Evolutionary conservation across 92 coral and sea anemone species (phyloP).

Genomic region (Porites divaricata): DNA sequence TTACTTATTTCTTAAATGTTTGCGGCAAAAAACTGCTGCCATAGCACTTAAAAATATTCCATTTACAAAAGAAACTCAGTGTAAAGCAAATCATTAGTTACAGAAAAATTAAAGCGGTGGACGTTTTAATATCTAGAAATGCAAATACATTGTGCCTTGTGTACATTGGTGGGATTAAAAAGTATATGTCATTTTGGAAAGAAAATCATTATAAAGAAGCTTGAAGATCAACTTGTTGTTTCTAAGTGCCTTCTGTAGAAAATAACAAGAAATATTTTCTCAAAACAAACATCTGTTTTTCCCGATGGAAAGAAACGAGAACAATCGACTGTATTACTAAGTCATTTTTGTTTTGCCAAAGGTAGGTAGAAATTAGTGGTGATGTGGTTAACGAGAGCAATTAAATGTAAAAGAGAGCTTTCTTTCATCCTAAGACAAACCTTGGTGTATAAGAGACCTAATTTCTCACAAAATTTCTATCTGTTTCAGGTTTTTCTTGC

Average conservation of each 20-base stretch:
- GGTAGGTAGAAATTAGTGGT: not conserved
- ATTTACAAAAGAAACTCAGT: not conserved
- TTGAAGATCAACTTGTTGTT: slow-evolving; percentile 28
- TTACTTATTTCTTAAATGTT: too few relatives aligned
- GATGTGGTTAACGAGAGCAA: slow-evolving; percentile 2
- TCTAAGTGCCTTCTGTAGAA: slow-evolving; percentile 21
- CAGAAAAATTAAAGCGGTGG: slow-evolving; percentile 12
- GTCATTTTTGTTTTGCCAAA: slow-evolving; percentile 10
- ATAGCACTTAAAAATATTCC: not conserved
- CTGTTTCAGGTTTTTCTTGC: not conserved
- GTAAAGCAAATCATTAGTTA: slow-evolving; percentile 9
- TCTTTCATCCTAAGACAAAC: not conserved
- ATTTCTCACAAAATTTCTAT: not conserved
- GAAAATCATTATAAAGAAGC: not conserved
- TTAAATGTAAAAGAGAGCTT: not conserved
- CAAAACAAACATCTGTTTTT: slow-evolving; percentile 15
- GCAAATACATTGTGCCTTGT: slow-evolving; percentile 30
- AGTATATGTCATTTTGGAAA: not conserved
- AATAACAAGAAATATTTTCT: slow-evolving; percentile 31
- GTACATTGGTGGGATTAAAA: slow-evolving; percentile 17
- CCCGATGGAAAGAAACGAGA: not conserved
- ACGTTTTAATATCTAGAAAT: slow-evolving; percentile 25
- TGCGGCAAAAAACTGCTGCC: not conserved
- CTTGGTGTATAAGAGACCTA: not conserved
- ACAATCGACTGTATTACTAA: not conserved